Conservation (phyloP, 2,113 vertebrate species). For the Ochotona princeps region DNA sequence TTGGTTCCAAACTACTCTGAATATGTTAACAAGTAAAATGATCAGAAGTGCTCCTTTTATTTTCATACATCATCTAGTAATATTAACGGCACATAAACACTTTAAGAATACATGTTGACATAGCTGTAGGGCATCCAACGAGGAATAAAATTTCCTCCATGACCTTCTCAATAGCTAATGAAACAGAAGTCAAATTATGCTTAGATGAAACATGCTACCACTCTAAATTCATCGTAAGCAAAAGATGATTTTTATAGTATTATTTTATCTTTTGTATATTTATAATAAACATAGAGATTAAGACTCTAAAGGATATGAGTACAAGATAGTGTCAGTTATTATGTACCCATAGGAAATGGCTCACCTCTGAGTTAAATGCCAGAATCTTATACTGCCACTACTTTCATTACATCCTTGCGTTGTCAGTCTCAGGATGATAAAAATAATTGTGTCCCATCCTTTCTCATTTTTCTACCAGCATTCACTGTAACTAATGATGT, state of each 20-base stretch:
- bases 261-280: neutral
- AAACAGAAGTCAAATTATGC: neutral
- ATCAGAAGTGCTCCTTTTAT: neutral
- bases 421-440: neutral
- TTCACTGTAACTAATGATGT: rapidly evolving
- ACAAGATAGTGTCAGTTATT: neutral
- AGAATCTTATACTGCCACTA: neutral
- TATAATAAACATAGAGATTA: slow-evolving; percentile 37
- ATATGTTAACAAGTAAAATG: slow-evolving; percentile 18
- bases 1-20: neutral
- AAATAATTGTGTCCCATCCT: neutral
- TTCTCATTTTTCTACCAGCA: neutral
- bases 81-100: neutral
- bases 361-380: neutral
- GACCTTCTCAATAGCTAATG: slow-evolving; percentile 10
- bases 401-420: neutral
- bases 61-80: neutral
- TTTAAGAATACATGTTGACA: neutral
- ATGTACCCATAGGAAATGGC: neutral
- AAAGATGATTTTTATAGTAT: neutral
- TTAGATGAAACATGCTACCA: neutral
- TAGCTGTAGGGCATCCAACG: neutral
- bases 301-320: neutral
- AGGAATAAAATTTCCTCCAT: neutral
- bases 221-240: neutral